phyloP scores from a whole-genome alignment of 2,797 vertebrate species.

The Sebastes ruberrimus region DNA sequence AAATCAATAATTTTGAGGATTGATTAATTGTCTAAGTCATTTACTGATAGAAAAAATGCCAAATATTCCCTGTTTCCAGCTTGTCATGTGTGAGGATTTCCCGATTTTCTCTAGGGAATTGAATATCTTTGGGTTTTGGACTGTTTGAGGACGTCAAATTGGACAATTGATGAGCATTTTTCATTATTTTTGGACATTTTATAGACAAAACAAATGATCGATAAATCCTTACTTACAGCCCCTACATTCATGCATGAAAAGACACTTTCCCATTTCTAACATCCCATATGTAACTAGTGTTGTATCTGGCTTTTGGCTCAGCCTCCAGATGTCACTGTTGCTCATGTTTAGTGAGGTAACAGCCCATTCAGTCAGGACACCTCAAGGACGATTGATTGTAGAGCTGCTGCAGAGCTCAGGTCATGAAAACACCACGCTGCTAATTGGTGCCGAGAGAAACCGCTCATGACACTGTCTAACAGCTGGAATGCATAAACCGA shows the following conservation, averaged over 20 bases:
- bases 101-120: neutral
- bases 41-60: no score
- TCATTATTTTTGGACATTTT: neutral
- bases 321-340: constrained; percentile 68
- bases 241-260: neutral
- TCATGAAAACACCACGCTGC: constrained; percentile 23
- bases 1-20: neutral
- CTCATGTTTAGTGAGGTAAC: neutral
- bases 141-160: neutral
- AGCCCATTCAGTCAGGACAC: neutral
- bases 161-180: neutral
- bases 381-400: constrained; percentile 41
- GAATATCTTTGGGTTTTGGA: neutral
- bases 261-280: neutral
- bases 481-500: constrained; percentile 41
- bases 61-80: neutral
- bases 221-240: neutral
- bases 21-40: neutral
- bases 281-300: no score
- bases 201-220: fast-evolving
- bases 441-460: constrained; percentile 28
- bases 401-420: constrained; percentile 9
- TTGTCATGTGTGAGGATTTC: neutral
- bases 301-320: fast-evolving
- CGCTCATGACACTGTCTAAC: neutral